A percentile compares a stretch with the other conserved stretches of the same genome.
Conservation (phyloP, 2,888 invertebrate genomes). For the Linnaemya vulpina region DNA sequence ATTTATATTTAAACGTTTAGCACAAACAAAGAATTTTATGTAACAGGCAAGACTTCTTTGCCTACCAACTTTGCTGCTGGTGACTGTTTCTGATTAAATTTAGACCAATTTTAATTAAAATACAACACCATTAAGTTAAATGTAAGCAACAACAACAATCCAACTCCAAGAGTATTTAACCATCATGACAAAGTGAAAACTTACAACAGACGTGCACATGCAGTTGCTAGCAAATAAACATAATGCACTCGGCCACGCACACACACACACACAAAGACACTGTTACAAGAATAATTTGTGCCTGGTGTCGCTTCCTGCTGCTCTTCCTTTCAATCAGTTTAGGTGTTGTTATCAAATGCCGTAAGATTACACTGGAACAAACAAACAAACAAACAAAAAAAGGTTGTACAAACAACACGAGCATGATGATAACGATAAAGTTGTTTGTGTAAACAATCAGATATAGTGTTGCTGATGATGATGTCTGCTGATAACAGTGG, state of each 20-base stretch:
- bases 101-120: conserved; percentile 54
- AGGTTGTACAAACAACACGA: conserved; percentile 47
- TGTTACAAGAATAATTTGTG: conserved; percentile 30
- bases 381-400: no score
- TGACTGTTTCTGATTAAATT: conserved; percentile 44
- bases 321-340: conserved; percentile 49
- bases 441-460: conserved; percentile 29
- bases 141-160: conserved; percentile 40
- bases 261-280: not conserved
- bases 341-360: conserved; percentile 66
- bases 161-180: conserved; percentile 18
- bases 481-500: conserved; percentile 34
- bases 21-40: no score
- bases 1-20: no score
- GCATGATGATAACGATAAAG: conserved; percentile 15
- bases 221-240: not conserved
- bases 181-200: not conserved
- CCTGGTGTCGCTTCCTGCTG: conserved; percentile 40
- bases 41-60: no score
- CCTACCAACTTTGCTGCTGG: not conserved
- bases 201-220: not conserved
- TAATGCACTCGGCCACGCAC: conserved; percentile 4
- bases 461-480: conserved; percentile 1
- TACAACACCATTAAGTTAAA: conserved; percentile 47
- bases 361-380: conserved; percentile 57